phyloP scores from a whole-genome alignment of 2,797 vertebrate species.

The Morus bassanus region DNA sequence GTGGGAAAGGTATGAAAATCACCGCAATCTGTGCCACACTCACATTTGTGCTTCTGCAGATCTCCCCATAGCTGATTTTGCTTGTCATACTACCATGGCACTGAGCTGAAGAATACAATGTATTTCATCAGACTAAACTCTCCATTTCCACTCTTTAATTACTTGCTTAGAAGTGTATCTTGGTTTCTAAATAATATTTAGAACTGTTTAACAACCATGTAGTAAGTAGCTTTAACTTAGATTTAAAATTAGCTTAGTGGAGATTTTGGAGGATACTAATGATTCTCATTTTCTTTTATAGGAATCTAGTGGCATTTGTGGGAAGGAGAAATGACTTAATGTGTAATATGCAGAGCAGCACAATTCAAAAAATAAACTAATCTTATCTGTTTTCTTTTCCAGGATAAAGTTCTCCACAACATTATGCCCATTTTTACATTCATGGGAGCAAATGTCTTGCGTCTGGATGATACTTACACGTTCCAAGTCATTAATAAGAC shows the following conservation, averaged over 20 bases:
- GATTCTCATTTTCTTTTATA: background rate
- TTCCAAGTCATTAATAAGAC: conserved; percentile 96
- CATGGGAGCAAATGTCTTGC: conserved; percentile 94
- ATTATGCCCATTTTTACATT: conserved; percentile 99
- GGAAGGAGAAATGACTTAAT: background rate
- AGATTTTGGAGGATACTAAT: background rate
- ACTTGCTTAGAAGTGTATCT: background rate
- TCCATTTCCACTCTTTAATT: background rate
- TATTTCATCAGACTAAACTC: background rate
- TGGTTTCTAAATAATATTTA: background rate
- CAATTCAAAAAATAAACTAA: background rate
- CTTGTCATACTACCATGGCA: background rate
- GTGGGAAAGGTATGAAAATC: background rate
- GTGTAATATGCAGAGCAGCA: background rate
- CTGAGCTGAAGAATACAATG: background rate
- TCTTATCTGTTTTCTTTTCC: conserved; percentile 25
- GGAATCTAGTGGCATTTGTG: background rate
- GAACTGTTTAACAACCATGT: background rate
- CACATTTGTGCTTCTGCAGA: background rate
- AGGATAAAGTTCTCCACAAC: conserved; percentile 98
- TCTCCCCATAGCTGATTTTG: background rate
- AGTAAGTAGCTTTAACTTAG: background rate
- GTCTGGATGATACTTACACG: conserved; percentile 93
- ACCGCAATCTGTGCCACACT: background rate
- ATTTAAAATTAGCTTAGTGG: background rate